A percentile compares a stretch with the other conserved stretches of the same genome.
Conservation (phyloP, 2,113 vertebrate genomes). For the Tychaedon coryphoeus region DNA sequence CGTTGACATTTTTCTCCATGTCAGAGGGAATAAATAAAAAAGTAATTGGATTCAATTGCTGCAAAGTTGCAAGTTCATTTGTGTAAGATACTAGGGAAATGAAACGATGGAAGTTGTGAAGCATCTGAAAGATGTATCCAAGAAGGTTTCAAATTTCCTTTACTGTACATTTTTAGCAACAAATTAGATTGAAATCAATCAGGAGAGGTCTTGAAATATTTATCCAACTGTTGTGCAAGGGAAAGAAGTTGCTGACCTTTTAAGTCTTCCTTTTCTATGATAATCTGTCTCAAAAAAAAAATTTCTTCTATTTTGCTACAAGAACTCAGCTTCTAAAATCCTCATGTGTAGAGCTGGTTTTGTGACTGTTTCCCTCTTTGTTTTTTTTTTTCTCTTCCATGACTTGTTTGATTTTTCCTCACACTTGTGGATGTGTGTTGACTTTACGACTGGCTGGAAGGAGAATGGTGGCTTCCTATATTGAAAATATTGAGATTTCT, state of each 20-base stretch:
- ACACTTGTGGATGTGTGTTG: background rate
- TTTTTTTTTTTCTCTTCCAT: background rate
- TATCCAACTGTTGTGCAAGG: slow-evolving; percentile 31
- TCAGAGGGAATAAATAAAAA: background rate
- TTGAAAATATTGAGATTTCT: background rate
- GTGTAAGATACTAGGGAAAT: background rate
- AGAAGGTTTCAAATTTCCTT: slow-evolving; percentile 29
- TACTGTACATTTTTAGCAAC: slow-evolving; percentile 18
- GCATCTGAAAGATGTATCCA: background rate
- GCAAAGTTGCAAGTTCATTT: slow-evolving; percentile 2
- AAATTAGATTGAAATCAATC: slow-evolving; percentile 50
- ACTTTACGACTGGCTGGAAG: background rate
- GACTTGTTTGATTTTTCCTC: background rate
- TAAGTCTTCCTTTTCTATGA: background rate
- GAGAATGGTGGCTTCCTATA: background rate
- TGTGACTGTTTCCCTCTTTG: background rate
- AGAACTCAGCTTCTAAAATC: background rate
- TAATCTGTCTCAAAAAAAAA: slow-evolving; percentile 25
- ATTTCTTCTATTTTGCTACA: slow-evolving; percentile 6
- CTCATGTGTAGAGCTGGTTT: background rate
- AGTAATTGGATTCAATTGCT: background rate
- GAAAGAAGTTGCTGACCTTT: slow-evolving; percentile 51
- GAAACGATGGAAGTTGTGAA: background rate
- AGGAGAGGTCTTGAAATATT: slow-evolving; percentile 22
- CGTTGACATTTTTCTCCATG: background rate